Base-by-base conservation (phyloP, 2,113 vertebrate genomes). In the Pelusios castaneus region DNA sequence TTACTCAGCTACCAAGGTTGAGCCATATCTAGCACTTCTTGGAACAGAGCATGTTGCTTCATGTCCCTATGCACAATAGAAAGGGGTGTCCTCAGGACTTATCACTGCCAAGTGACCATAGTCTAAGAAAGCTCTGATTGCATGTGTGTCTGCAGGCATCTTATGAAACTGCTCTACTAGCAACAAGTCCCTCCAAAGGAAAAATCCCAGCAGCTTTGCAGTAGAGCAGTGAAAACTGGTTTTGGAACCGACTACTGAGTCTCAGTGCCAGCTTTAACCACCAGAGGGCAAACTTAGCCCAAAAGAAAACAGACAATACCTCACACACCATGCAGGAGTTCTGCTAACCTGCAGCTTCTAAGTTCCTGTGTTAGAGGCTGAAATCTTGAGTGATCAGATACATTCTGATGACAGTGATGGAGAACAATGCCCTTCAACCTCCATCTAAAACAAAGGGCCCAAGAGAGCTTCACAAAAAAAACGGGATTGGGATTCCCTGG, bases 271-370 rank as follows among this genome's bases (percentile, higher is more conserved):
- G 60, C 6, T 7, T 80, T 78, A 22, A 78, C 97, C 98, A 96
- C 97, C 95, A 98, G 98, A 98, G 97, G 97, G 97, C 91, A 97
- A 96, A 81, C 97, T 95, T 94, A 95, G 92, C 93, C 94, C 95
- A 92, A 95, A 85, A 89, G 92, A 98, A 93, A 88, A 85, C 45
- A 96, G 87, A 96, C 79, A 6, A 1, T 34, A 4, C 2, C 1
- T 54, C 49, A 41, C 22, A 38, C 63, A 55, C 58, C 6, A 29
- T 43, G 8, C 16, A 1, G 78, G 84, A 58, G 7, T 22, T 49
- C 8, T 5, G 73, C 83, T 60, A 21, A 56, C 10, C n/a, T 31
- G 70, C 87, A 67, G 34, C 88, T 95, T 82, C 49, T 41, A 78
- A 63, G 55, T 12, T 31, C 51, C 63, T 58, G 58, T 83, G 85